phyloP scores from a whole-genome alignment of 2,113 vertebrate species.

The Tenrec ecaudatus region DNA sequence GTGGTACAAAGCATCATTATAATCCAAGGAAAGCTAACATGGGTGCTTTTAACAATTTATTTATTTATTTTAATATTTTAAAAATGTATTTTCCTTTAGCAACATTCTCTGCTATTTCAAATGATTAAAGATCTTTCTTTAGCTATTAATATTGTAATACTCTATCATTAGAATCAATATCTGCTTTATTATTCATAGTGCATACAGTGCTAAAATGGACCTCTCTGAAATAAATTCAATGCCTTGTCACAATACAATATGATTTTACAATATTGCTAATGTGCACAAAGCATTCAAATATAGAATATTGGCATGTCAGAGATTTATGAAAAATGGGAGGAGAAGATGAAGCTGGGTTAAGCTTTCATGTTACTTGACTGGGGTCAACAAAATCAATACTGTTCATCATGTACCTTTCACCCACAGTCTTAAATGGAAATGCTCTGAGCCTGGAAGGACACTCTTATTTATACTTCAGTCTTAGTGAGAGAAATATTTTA shows the following conservation, averaged over 20 bases:
- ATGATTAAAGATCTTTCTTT: constrained; percentile 61
- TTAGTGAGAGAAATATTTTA: constrained; percentile 12
- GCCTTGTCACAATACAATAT: constrained; percentile 78
- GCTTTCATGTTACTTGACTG: constrained; percentile 70
- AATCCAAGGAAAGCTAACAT: constrained; percentile 73
- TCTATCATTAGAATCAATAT: constrained; percentile 85
- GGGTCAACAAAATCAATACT: constrained; percentile 83
- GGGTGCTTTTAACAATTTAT: not conserved
- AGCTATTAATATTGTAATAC: constrained; percentile 81
- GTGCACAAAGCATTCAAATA: constrained; percentile 81
- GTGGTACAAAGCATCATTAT: constrained; percentile 76
- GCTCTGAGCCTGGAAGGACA: not conserved
- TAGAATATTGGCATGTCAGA: constrained; percentile 79
- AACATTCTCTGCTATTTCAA: constrained; percentile 75
- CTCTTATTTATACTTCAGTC: constrained; percentile 18
- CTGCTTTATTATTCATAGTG: constrained; percentile 84
- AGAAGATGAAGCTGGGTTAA: constrained; percentile 74
- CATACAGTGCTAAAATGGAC: constrained; percentile 78
- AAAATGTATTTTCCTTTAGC: constrained; percentile 44
- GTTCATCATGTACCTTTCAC: constrained; percentile 72
- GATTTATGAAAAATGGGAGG: constrained; percentile 83
- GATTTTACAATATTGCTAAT: constrained; percentile 85
- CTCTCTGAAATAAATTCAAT: constrained; percentile 78
- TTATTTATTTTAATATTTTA: not conserved
- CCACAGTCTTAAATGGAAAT: constrained; percentile 69